These are phyloP conservation scores for Neoarius graeffei DNA, from an alignment of 2,113 vertebrate genomes.

Conservation along the genomic window DNA sequence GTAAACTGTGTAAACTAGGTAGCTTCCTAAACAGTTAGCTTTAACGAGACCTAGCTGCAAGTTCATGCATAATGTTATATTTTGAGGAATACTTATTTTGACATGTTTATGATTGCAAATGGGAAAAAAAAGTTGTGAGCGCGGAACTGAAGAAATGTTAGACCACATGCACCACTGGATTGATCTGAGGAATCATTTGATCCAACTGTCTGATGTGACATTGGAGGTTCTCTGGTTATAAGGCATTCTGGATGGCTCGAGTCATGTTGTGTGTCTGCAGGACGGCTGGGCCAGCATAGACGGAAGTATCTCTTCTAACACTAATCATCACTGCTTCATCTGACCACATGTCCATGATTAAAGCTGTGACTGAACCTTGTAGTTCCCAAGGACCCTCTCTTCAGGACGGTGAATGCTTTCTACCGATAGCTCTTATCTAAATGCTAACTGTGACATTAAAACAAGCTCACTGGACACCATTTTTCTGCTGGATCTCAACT, in stretches of 20 bases:
- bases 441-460: not conserved
- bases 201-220: not conserved
- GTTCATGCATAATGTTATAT: not conserved
- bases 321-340: not conserved
- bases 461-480: not conserved
- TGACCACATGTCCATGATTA: not conserved
- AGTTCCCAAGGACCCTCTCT: not conserved
- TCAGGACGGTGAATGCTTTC: not conserved
- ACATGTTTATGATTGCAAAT: not conserved
- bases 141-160: not conserved
- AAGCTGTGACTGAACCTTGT: not conserved
- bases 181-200: not conserved
- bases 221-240: not conserved
- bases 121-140: not conserved
- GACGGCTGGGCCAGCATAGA: not conserved
- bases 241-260: not conserved
- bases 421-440: not conserved
- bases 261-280: not conserved
- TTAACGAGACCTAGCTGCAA: not conserved
- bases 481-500: not conserved
- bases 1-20: not conserved
- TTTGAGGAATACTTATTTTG: not conserved
- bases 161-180: not conserved
- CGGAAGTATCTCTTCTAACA: not conserved
- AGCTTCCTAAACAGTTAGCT: not conserved